Percentiles rank a stretch among this genome's conserved stretches.
These are phyloP conservation scores for Epinotia bilunana DNA, from an alignment of 2,888 invertebrate genomes.

Conservation along the genomic window DNA sequence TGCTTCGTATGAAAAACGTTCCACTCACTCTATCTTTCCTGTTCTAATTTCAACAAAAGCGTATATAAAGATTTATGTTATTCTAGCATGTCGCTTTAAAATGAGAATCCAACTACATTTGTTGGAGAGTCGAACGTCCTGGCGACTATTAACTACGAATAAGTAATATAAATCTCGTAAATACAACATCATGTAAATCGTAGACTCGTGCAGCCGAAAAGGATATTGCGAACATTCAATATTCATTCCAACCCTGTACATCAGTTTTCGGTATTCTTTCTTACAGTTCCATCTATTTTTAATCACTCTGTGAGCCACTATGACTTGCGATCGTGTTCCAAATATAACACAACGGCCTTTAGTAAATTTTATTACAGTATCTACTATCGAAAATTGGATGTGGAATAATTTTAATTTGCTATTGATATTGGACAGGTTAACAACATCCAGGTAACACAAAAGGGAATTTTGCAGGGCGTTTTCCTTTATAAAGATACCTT, in stretches of 20 bases:
- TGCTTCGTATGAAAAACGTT: no score
- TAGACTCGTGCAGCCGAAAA: background rate
- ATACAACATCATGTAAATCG: background rate
- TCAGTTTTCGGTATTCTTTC: background rate
- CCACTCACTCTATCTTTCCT: no score
- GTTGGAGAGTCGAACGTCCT: no score
- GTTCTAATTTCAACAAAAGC: no score
- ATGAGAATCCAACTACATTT: no score
- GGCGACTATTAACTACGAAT: no score
- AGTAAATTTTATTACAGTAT: background rate
- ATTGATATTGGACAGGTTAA: background rate
- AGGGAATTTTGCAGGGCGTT: no score
- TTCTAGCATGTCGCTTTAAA: no score
- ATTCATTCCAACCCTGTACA: background rate
- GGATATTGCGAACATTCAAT: background rate
- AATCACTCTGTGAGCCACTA: background rate
- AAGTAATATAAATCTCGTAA: no score
- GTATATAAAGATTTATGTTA: no score
- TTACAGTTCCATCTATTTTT: background rate
- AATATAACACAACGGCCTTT: conserved; percentile 5
- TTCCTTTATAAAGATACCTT: no score
- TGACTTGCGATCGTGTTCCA: background rate
- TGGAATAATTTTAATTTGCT: conserved; percentile 4
- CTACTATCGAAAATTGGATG: conserved; percentile 5
- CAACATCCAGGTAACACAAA: background rate